A percentile compares a stretch with the other conserved stretches of the same genome.
Conservation (phyloP, 2,888 invertebrate species). For the Agrochola circellaris region DNA sequence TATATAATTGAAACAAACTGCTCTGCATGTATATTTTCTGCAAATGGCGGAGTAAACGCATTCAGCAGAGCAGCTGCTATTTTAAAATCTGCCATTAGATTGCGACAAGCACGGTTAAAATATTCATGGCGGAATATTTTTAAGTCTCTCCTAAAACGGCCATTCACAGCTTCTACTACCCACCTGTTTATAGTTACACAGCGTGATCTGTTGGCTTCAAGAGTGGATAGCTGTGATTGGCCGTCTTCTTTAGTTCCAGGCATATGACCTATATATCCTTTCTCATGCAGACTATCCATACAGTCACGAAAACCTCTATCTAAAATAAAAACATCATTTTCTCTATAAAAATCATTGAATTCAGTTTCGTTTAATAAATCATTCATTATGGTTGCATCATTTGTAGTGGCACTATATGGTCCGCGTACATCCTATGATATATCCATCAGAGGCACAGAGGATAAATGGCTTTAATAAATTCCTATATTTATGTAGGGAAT, state of each 20-base stretch:
- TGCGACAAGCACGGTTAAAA: conserved; percentile 43
- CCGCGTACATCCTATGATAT: conserved; percentile 44
- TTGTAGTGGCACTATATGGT: conserved; percentile 41
- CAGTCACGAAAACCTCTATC: conserved; percentile 21
- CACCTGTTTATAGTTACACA: too few relatives aligned
- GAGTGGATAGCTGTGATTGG: too few relatives aligned
- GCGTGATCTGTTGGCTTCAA: too few relatives aligned
- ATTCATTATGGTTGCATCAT: conserved; percentile 45
- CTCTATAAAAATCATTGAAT: conserved; percentile 20
- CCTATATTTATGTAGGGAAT: not conserved
- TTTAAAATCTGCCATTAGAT: conserved; percentile 53
- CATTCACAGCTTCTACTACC: too few relatives aligned
- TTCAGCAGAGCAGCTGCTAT: conserved; percentile 47
- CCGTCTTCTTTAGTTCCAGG: too few relatives aligned
- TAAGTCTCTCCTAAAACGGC: too few relatives aligned
- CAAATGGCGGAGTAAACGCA: conserved; percentile 34
- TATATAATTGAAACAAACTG: not conserved
- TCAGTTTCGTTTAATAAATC: conserved; percentile 16
- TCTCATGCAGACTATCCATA: conserved; percentile 38
- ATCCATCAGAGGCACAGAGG: conserved; percentile 33
- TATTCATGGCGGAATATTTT: conserved; percentile 18
- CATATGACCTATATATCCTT: too few relatives aligned
- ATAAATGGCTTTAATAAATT: conserved; percentile 40
- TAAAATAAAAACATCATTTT: conserved; percentile 11
- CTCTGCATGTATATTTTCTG: conserved; percentile 37